Conservation (phyloP, 2,888 invertebrate species). For the Ariolimax columbianus region DNA sequence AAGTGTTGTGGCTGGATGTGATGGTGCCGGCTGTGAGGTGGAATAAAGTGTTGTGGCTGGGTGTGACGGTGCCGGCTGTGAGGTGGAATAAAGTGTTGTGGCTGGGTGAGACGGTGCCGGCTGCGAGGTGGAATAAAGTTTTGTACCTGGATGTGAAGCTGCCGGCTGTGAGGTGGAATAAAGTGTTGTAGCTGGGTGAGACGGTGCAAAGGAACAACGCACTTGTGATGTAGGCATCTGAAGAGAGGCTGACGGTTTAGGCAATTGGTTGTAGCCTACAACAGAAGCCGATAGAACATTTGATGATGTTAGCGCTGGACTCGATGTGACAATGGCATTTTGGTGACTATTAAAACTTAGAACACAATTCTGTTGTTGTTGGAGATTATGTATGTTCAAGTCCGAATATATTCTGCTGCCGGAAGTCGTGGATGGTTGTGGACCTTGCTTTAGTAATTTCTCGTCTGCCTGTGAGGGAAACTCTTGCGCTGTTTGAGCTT, state of each 20-base stretch:
- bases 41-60: neutral
- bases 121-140: neutral
- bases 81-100: too few relatives aligned
- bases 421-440: neutral
- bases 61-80: too few relatives aligned
- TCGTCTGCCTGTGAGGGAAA: neutral
- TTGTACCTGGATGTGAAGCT: neutral
- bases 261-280: neutral
- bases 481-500: neutral
- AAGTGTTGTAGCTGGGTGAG: neutral
- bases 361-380: neutral
- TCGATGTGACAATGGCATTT: neutral
- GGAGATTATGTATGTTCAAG: neutral
- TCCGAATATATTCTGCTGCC: too few relatives aligned
- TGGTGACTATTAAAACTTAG: neutral
- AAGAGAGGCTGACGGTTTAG: neutral
- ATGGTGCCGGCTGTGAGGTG: neutral
- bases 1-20: neutral
- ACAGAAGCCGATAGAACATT: slow-evolving; percentile 30
- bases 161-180: neutral
- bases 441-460: neutral
- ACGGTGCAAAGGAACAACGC: neutral
- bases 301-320: slow-evolving; percentile 3
- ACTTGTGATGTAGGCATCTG: neutral
- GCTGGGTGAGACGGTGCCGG: neutral